A percentile compares a stretch with the other conserved stretches of the same genome.
Evolutionary conservation across 2,797 vertebrate genomes (phyloP).

Genomic region (Echeneis naucrates): DNA sequence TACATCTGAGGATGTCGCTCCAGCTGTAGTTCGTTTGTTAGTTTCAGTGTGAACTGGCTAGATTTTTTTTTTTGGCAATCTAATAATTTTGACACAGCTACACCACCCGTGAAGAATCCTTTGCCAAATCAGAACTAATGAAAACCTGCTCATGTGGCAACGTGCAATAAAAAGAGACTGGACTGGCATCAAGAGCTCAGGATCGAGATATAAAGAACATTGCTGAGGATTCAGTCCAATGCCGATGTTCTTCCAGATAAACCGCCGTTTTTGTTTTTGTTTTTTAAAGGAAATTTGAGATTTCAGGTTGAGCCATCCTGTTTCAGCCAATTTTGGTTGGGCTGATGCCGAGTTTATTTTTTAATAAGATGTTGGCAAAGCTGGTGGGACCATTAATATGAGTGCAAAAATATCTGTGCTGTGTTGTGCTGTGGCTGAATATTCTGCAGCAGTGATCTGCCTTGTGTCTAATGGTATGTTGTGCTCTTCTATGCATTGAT

Average conservation of each 20-base stretch:
- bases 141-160: slow-evolving; percentile 39
- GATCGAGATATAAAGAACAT: slow-evolving; percentile 16
- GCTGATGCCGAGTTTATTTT: slow-evolving; percentile 19
- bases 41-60: too few relatives aligned
- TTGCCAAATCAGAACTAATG: slow-evolving; percentile 24
- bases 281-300: slow-evolving; percentile 17
- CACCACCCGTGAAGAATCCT: background rate
- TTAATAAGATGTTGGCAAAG: slow-evolving; percentile 28
- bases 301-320: slow-evolving; percentile 10
- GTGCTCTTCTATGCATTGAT: background rate
- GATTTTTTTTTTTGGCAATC: too few relatives aligned
- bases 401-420: slow-evolving; percentile 7
- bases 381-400: background rate
- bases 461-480: background rate
- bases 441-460: background rate
- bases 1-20: too few relatives aligned
- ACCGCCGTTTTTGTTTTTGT: too few relatives aligned
- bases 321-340: slow-evolving; percentile 24
- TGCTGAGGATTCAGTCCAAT: slow-evolving; percentile 14
- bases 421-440: background rate
- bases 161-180: background rate
- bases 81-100: background rate
- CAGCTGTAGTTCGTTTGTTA: too few relatives aligned
- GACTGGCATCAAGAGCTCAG: slow-evolving; percentile 18
- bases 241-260: slow-evolving; percentile 44